A percentile compares a stretch with the other conserved stretches of the same genome.
Evolutionary conservation across 2,797 vertebrate genomes (phyloP).

Genomic region (Urophycis tenuis): DNA sequence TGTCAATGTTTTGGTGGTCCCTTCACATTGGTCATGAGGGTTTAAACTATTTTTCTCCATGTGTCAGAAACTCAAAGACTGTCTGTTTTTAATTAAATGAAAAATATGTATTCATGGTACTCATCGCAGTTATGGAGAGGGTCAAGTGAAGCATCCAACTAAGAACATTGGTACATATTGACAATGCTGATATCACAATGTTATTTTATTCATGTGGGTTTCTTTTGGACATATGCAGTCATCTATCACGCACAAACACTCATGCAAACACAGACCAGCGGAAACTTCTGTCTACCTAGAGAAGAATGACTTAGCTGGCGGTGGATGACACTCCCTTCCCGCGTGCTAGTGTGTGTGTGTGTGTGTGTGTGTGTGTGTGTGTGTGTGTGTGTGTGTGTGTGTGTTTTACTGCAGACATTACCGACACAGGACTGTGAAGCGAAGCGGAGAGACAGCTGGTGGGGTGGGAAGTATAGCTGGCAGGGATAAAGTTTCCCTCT

Average conservation of each 20-base stretch:
- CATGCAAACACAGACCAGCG: conserved; percentile 47
- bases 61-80: background rate
- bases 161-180: background rate
- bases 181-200: background rate
- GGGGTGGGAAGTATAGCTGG: conserved; percentile 54
- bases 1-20: background rate
- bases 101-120: background rate
- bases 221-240: background rate
- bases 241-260: conserved; percentile 33
- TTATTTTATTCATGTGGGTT: background rate
- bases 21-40: background rate
- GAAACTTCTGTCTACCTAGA: conserved; percentile 56
- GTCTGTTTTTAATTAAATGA: background rate
- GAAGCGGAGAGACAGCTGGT: conserved; percentile 59
- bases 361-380: conserved; percentile 5
- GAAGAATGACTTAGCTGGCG: conserved; percentile 47
- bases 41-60: background rate
- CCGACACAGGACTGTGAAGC: conserved; percentile 33
- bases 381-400: conserved; percentile 9
- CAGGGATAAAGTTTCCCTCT: conserved; percentile 62
- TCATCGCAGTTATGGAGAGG: background rate
- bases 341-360: conserved; percentile 19
- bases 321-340: conserved; percentile 57
- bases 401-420: conserved; percentile 48
- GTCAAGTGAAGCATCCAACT: background rate